Percentiles rank a stretch among this genome's conserved stretches.
These are phyloP conservation scores for Drosophila incognita DNA, from an alignment of 2,888 invertebrate species.

Conservation along the genomic window DNA sequence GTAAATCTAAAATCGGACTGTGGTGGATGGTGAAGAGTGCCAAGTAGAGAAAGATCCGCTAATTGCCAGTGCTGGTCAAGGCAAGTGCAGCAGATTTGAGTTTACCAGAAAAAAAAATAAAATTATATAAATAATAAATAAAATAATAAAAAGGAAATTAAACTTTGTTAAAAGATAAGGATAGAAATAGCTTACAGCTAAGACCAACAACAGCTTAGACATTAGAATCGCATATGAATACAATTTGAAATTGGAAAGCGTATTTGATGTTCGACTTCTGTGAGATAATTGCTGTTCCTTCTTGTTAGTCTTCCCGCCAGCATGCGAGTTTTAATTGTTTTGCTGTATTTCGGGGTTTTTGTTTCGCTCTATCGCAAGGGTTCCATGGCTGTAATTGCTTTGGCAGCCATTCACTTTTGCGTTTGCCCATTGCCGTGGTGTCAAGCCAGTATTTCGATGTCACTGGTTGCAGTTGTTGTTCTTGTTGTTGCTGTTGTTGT, in stretches of 20 bases:
- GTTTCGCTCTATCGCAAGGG: slow-evolving; percentile 48
- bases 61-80: no score
- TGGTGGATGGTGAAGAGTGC: not conserved
- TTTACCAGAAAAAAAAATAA: no score
- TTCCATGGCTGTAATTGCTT: slow-evolving; percentile 61
- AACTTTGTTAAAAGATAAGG: not conserved
- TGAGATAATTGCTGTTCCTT: slow-evolving; percentile 1
- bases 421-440: slow-evolving; percentile 11
- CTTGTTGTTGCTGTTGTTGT: not conserved
- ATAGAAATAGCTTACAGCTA: not conserved
- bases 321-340: slow-evolving; percentile 51
- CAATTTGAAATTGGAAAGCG: not conserved
- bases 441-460: not conserved
- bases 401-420: slow-evolving; percentile 66
- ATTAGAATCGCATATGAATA: not conserved
- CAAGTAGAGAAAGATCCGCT: not conserved
- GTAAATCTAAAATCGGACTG: not conserved
- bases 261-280: not conserved
- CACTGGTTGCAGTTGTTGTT: not conserved
- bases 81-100: no score
- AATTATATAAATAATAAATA: no score
- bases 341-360: slow-evolving; percentile 16
- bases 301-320: slow-evolving; percentile 10
- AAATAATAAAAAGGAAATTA: not conserved
- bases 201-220: not conserved